Conservation (phyloP, 1,140 invertebrate species). For the Pogonomyrmex californicus region DNA sequence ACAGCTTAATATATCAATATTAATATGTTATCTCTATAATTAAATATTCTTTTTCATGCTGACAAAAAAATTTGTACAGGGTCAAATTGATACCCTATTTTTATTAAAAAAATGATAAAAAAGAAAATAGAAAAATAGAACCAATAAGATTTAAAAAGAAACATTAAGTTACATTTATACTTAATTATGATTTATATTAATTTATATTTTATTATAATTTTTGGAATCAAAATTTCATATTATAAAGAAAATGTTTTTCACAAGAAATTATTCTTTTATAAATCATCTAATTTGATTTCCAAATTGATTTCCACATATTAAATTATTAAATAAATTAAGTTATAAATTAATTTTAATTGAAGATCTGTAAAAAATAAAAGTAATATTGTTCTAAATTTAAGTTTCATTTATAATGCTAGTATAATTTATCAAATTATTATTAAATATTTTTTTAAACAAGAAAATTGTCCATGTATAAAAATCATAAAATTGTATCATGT, state of each 20-base stretch:
- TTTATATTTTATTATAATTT: not conserved
- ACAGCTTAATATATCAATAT: constrained; percentile 45
- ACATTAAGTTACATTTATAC: constrained; percentile 3
- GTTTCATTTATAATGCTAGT: not conserved
- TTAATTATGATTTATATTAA: no score
- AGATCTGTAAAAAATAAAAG: not conserved
- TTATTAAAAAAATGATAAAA: constrained; percentile 14
- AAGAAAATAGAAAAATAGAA: constrained; percentile 43
- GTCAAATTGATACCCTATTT: not conserved
- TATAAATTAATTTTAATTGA: not conserved
- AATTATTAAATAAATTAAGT: not conserved
- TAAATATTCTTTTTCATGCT: not conserved
- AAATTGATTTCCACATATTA: not conserved
- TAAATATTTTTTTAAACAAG: not conserved
- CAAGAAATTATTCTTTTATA: not conserved
- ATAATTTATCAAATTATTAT: not conserved
- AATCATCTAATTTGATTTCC: not conserved
- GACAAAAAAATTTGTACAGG: not conserved
- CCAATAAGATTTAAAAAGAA: not conserved
- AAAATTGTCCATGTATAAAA: not conserved
- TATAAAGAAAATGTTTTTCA: not conserved
- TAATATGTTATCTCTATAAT: constrained; percentile 10
- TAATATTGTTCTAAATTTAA: not conserved
- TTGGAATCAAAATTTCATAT: not conserved
- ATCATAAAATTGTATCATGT: not conserved